Evolutionary conservation across 2,797 vertebrate species (phyloP).

Genomic region (Botia kubotai): DNA sequence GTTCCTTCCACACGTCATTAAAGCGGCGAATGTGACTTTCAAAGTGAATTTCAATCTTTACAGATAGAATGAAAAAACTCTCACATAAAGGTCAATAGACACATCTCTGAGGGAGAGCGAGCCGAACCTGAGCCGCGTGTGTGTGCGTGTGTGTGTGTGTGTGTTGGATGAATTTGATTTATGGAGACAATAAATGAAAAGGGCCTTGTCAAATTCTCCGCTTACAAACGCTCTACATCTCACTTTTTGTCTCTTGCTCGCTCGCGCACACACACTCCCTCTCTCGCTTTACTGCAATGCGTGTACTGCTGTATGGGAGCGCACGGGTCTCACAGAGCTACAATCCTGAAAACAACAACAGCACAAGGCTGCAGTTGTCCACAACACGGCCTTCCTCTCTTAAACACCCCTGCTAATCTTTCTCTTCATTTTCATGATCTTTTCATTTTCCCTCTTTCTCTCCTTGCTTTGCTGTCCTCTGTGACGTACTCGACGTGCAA

Average conservation of each 20-base stretch:
- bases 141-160: constrained; percentile 43
- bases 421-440: constrained; percentile 16
- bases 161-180: constrained; percentile 69
- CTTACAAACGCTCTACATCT: constrained; percentile 46
- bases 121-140: neutral
- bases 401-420: constrained; percentile 37
- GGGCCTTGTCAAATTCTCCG: constrained; percentile 72
- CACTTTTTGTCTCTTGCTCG: neutral
- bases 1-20: constrained; percentile 57
- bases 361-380: constrained; percentile 15
- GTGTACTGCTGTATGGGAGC: constrained; percentile 66
- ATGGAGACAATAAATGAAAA: constrained; percentile 71
- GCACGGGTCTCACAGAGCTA: constrained; percentile 63
- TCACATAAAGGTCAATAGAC: constrained; percentile 67
- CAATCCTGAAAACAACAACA: constrained; percentile 66
- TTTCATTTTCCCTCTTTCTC: constrained; percentile 15
- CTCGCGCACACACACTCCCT: neutral
- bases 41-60: constrained; percentile 59
- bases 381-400: constrained; percentile 55
- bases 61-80: constrained; percentile 49
- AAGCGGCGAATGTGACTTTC: constrained; percentile 63
- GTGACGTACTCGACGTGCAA: constrained; percentile 18
- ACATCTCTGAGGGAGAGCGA: neutral
- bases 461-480: neutral
- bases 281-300: constrained; percentile 79